A percentile compares a stretch with the other conserved stretches of the same genome.
Conservation (phyloP, 2,113 vertebrate genomes). For the Odontesthes bonariensis region DNA sequence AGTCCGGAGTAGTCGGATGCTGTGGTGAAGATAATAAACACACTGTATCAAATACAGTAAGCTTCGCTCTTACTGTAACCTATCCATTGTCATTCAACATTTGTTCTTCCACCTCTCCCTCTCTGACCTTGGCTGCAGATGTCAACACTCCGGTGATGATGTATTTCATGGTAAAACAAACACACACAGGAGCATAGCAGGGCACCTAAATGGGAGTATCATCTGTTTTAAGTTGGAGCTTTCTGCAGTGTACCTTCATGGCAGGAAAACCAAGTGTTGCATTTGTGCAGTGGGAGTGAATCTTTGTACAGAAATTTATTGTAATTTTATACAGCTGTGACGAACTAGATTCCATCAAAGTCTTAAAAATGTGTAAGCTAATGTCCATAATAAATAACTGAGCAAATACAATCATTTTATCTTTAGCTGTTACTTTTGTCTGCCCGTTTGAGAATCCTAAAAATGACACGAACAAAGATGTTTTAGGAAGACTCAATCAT, state of each 20-base stretch:
- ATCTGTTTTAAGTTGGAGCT: slow-evolving; percentile 37
- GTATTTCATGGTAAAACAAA: slow-evolving; percentile 46
- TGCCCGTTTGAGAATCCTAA: background rate
- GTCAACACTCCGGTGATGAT: slow-evolving; percentile 29
- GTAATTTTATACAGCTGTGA: too few relatives aligned
- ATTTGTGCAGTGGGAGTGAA: background rate
- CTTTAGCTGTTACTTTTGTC: background rate
- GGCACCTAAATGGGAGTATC: slow-evolving; percentile 26
- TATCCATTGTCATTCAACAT: slow-evolving; percentile 5
- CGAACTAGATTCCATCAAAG: too few relatives aligned
- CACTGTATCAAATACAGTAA: background rate
- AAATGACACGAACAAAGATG: background rate
- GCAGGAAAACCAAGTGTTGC: background rate
- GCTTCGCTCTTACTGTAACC: background rate
- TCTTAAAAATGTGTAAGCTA: background rate
- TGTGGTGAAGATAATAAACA: background rate
- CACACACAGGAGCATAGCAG: slow-evolving; percentile 32
- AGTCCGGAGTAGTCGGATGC: background rate
- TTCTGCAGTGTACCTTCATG: slow-evolving; percentile 3
- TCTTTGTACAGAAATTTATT: too few relatives aligned
- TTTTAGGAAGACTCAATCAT: background rate
- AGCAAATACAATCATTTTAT: background rate
- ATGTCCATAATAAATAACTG: background rate
- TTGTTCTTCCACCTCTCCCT: slow-evolving; percentile 15
- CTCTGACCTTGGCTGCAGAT: slow-evolving; percentile 50